Base-by-base conservation (phyloP, 2,113 vertebrate genomes). In the Lamprotornis superbus region DNA sequence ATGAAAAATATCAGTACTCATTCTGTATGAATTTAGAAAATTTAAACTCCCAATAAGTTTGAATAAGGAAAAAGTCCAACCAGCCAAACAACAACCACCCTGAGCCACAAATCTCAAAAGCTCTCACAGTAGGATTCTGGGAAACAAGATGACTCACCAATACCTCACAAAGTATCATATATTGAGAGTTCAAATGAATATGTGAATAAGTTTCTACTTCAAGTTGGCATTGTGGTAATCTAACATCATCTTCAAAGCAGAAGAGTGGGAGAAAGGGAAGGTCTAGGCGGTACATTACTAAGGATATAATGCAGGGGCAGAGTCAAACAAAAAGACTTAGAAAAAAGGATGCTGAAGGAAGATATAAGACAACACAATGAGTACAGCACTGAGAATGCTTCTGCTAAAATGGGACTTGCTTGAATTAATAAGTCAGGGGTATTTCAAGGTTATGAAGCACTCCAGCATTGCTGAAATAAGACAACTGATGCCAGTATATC, bases 351-450 rank as follows among this genome's bases (percentile, higher is more conserved):
- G 28, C 44, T 90, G 52, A 71, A 90, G 24, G 12, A 81, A 5
- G 10, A 55, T 37, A 69, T 5, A 39, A 82, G 44, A 60, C 22
- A 12, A 83, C 46, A 65, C 12, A 76, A 39, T 10, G 50, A 68
- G 9, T 37, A 69, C 3, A 75, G 35, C 56, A 60, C 5, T 78
- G 56, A 3, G 7, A 87, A 89, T 53, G 61, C 20, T 75, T 81
- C 64, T 64, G 60, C 89, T 89, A 87, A 95, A 94, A 94, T 12
- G 31, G 20, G 68, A 93, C 76, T 87, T 71, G 52, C 35, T 59
- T 74, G 37, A 89, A 89, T 84, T 89, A 84, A 68, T 47, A 92
- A 82, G 68, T 31, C 35, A 11, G 35, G 47, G 46, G 44, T 64
- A 80, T 75, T 92, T 78, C 61, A 87, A 88, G 49, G 80, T 89